Evolutionary conservation across 2,797 vertebrate species (phyloP).

Genomic region (Salmo trutta): DNA sequence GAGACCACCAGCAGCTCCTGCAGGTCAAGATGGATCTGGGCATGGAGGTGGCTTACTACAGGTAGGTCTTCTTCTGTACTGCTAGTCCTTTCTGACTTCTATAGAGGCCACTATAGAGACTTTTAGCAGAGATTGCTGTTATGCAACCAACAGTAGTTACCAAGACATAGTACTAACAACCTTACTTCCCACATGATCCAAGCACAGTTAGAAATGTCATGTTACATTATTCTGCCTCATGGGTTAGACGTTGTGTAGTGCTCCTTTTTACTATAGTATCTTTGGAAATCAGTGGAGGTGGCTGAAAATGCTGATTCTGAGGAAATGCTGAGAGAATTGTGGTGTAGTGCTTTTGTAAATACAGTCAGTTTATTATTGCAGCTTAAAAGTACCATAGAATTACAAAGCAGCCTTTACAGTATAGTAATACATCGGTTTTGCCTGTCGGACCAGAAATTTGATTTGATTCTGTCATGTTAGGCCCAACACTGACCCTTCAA

Average conservation of each 20-base stretch:
- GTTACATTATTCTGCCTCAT: constrained; percentile 1
- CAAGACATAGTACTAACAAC: no score
- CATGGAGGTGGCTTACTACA: constrained; percentile 92
- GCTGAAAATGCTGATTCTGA: not conserved
- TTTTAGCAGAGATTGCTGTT: not conserved
- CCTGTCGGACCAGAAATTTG: not conserved
- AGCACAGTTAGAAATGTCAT: not conserved
- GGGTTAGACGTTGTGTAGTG: not conserved
- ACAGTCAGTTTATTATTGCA: not conserved
- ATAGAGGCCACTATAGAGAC: not conserved
- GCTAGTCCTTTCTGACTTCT: not conserved
- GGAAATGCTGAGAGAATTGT: not conserved
- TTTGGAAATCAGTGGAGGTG: not conserved
- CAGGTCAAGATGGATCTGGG: constrained; percentile 90
- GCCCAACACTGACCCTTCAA: not conserved
- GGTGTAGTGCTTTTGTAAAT: no score
- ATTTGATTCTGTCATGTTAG: not conserved
- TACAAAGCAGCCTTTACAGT: not conserved
- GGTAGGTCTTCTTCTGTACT: constrained; percentile 71
- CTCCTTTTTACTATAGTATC: not conserved
- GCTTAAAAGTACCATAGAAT: not conserved
- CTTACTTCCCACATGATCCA: not conserved
- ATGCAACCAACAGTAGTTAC: not conserved
- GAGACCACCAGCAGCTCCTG: constrained; percentile 89
- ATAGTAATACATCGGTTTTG: not conserved